phyloP scores from a whole-genome alignment of 1,140 invertebrate species.

The Drosophila bifasciata region DNA sequence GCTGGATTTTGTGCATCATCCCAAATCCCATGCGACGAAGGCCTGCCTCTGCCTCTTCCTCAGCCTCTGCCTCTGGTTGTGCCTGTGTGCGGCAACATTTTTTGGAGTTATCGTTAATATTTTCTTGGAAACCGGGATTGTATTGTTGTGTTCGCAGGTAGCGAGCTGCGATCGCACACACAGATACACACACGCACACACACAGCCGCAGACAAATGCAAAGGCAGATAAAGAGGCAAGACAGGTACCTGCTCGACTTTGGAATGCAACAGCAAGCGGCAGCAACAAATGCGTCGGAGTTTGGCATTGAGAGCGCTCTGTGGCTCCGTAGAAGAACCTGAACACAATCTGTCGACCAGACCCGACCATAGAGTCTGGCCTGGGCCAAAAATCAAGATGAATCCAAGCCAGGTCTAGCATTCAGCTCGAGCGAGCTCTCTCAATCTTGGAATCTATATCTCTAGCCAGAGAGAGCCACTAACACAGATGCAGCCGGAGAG shows the following conservation, averaged over 20 bases:
- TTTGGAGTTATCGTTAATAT: slow-evolving; percentile 80
- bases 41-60: too few relatives aligned
- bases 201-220: slow-evolving; percentile 14
- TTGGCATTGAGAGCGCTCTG: slow-evolving; percentile 60
- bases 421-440: slow-evolving; percentile 16
- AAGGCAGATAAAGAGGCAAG: slow-evolving; percentile 48
- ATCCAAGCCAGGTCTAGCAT: slow-evolving; percentile 44
- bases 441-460: slow-evolving; percentile 15
- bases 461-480: slow-evolving; percentile 7
- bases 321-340: slow-evolving; percentile 46
- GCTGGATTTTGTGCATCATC: slow-evolving; percentile 76
- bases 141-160: slow-evolving; percentile 67
- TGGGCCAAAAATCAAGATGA: slow-evolving; percentile 35
- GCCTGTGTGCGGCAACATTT: slow-evolving; percentile 68
- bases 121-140: slow-evolving; percentile 79
- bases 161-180: slow-evolving; percentile 60
- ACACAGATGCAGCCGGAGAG: too few relatives aligned
- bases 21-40: slow-evolving; percentile 22
- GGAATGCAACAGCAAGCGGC: slow-evolving; percentile 59
- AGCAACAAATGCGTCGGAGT: slow-evolving; percentile 68
- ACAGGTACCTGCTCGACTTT: slow-evolving; percentile 74
- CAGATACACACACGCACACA: slow-evolving; percentile 15
- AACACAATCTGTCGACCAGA: slow-evolving; percentile 27
- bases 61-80: neutral
- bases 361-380: slow-evolving; percentile 19